Evolutionary conservation across 2,113 vertebrate species (phyloP), one percentile per base, ranked within the genome.

Genomic region (Corydoras maculifer): DNA sequence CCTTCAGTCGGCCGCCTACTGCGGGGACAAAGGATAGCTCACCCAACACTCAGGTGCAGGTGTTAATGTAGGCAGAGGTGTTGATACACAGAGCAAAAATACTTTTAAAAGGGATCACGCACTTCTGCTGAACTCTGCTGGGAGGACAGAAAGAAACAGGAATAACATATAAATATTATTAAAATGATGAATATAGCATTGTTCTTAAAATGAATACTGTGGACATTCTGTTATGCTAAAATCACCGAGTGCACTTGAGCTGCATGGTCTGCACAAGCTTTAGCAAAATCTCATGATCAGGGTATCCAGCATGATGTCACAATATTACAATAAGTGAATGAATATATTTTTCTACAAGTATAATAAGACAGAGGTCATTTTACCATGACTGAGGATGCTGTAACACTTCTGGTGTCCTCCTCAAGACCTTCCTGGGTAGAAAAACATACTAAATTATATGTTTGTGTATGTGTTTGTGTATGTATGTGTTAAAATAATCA

Each of bases 1-100:
- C 82, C 83, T 84, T 84, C 82, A 85, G 74, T 67, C 53, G 81
- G 69, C 66, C 75, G 71, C 75, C 72, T 64, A 76, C 71, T 68
- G 75, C 70, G 74, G 63, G 54, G 71, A 70, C 63, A 68, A 71
- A 72, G 72, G 74, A 58, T 68, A 60, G 35, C 72, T 68, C 58
- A 2, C 72, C 72, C 68, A 51, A 31, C 25, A 3, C 68, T 70
- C 64, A 53, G 29, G 68, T 54, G 32, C 62, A 69, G 65, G 71
- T 68, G 65, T 76, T 67, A 67, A 55, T 68, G 32, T 62, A 72
- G 58, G 68, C 57, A 58, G 62, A 65, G 65, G 64, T 70, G 73
- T 73, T 75, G 54, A 74, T 50, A 31, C 64, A 62, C 48, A 62
- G 50, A 29, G 12, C 32, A 65, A 68, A 75, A 72, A 57, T 30